Evolutionary conservation across 2,113 vertebrate genomes (phyloP).

Genomic region (Ceratotherium simum): DNA sequence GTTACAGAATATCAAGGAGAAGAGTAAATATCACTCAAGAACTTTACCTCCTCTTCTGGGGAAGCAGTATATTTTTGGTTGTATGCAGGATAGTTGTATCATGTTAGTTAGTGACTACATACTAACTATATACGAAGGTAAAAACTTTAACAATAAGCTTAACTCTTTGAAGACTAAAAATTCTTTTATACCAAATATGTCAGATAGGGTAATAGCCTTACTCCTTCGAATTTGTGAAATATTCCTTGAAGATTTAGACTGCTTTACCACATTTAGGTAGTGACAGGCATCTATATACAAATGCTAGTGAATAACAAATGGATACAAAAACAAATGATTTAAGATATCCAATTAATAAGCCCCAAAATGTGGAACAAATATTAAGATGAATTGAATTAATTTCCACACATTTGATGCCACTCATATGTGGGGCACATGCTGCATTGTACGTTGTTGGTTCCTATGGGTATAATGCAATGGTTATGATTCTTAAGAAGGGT

Average conservation of each 20-base stretch:
- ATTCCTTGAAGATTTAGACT: neutral
- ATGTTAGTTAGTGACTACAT: neutral
- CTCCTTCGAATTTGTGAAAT: neutral
- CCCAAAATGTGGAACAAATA: neutral
- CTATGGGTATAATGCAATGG: neutral
- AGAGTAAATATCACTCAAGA: neutral
- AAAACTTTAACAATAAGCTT: neutral
- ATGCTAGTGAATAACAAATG: neutral
- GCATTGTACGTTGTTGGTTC: neutral
- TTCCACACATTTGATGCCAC: neutral
- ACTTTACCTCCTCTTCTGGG: neutral
- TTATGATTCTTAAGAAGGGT: neutral
- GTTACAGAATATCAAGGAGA: neutral
- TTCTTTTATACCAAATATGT: neutral
- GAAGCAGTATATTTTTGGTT: neutral
- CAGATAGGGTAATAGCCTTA: neutral
- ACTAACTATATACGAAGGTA: neutral
- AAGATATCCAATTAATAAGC: neutral
- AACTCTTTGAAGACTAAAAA: neutral
- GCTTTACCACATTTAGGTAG: neutral
- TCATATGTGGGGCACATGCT: neutral
- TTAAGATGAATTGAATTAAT: neutral
- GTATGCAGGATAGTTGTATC: neutral
- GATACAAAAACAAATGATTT: neutral
- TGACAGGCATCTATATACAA: neutral